A percentile compares a stretch with the other conserved stretches of the same genome.
Evolutionary conservation across 37 sponge, comb jelly and placozoan genomes (phyloP).

Genomic region (Cladorhizidae sp.): DNA sequence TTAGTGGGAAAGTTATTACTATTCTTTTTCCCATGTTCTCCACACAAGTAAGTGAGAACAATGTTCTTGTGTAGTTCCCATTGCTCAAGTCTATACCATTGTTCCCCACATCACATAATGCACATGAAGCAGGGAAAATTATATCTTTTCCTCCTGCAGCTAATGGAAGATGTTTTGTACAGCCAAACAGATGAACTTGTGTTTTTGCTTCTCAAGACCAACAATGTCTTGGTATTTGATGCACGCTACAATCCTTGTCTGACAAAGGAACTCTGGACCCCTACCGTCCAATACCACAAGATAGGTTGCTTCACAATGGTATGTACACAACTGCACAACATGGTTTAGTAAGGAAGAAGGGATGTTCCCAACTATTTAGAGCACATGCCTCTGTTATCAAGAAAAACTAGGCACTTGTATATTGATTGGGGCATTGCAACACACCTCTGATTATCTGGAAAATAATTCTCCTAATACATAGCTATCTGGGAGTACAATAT

Average conservation of each 20-base stretch:
- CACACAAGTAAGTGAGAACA: conserved; percentile 13
- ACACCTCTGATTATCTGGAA: too few species aligned
- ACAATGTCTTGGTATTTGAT: conserved; percentile 47
- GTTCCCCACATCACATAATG: too few species aligned
- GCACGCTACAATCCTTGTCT: conserved; percentile 62
- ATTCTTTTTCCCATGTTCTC: conserved; percentile 64
- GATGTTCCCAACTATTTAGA: too few species aligned
- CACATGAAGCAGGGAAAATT: neutral
- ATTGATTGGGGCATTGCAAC: too few species aligned
- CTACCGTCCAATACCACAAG: conserved; percentile 22
- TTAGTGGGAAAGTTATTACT: conserved; percentile 48
- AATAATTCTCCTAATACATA: too few species aligned
- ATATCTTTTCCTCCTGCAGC: neutral
- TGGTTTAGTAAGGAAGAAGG: too few species aligned
- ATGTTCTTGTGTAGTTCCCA: too few species aligned
- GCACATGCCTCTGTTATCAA: too few species aligned
- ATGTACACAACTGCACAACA: too few species aligned
- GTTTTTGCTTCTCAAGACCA: conserved; percentile 46
- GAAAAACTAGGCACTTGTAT: too few species aligned
- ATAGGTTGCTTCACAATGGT: conserved; percentile 52
- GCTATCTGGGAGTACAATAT: too few species aligned
- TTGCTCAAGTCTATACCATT: too few species aligned
- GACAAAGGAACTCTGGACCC: conserved; percentile 42
- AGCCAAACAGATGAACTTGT: conserved; percentile 12
- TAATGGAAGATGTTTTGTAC: conserved; percentile 45